These are phyloP conservation scores for Amblyraja radiata DNA, from an alignment of 2,797 vertebrate species.

Conservation along the genomic window DNA sequence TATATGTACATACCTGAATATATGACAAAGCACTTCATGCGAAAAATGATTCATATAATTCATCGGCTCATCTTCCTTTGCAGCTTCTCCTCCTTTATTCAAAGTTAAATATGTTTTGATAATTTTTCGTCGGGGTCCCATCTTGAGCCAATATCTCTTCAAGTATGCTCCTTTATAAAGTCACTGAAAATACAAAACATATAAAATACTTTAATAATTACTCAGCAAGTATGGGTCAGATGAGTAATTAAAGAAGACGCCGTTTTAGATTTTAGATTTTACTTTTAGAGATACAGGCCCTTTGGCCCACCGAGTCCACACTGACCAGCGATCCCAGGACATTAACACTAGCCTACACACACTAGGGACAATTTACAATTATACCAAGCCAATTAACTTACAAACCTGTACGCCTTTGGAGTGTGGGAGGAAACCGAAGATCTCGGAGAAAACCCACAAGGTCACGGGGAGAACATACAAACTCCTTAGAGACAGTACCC, in stretches of 20 bases:
- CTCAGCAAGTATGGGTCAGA: not conserved
- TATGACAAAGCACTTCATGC: conserved; percentile 96
- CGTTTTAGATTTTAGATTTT: not conserved
- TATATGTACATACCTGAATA: conserved; percentile 76
- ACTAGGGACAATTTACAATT: too few relatives aligned
- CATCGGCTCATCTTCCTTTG: conserved; percentile 69
- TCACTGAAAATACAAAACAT: conserved; percentile 15
- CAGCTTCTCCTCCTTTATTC: conserved; percentile 52
- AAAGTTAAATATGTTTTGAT: conserved; percentile 64
- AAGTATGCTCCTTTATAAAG: not conserved
- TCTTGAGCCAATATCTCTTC: conserved; percentile 44
- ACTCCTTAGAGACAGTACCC: too few relatives aligned
- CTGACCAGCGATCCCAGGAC: too few relatives aligned
- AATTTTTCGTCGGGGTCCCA: conserved; percentile 84
- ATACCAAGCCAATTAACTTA: too few relatives aligned
- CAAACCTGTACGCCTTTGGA: too few relatives aligned
- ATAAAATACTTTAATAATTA: not conserved
- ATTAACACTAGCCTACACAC: too few relatives aligned
- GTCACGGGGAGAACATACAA: too few relatives aligned
- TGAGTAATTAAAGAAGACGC: not conserved
- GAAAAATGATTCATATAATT: conserved; percentile 97
- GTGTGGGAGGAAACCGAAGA: too few relatives aligned
- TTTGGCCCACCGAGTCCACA: too few relatives aligned
- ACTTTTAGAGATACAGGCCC: too few relatives aligned
- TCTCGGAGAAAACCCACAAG: too few relatives aligned